Evolutionary conservation across 1,140 invertebrate species (phyloP).

Genomic region (Palaemon carinicauda): DNA sequence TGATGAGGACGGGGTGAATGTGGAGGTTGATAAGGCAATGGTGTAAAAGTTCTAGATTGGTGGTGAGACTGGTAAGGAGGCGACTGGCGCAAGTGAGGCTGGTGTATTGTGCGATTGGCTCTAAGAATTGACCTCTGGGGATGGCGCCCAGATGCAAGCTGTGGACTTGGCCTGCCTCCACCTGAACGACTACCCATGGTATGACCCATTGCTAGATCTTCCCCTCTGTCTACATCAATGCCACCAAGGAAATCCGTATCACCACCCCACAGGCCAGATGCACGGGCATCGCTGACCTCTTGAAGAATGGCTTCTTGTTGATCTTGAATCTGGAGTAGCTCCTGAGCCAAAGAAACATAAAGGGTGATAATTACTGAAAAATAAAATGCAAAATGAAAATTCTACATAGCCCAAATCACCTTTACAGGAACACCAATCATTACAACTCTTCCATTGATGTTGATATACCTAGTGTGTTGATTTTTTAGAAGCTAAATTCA

Average conservation of each 20-base stretch:
- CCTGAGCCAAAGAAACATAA: slow-evolving; percentile 17
- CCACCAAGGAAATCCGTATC: slow-evolving; percentile 9
- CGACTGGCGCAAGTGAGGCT: slow-evolving; percentile 32
- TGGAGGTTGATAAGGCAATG: slow-evolving; percentile 15
- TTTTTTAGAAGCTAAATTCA: too few relatives aligned
- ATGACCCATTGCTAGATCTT: not conserved
- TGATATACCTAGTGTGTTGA: too few relatives aligned
- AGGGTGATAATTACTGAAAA: not conserved
- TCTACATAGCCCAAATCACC: too few relatives aligned
- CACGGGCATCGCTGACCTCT: slow-evolving; percentile 51
- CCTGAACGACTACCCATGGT: not conserved
- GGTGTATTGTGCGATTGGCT: slow-evolving; percentile 35
- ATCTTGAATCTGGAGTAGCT: slow-evolving; percentile 56
- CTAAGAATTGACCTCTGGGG: slow-evolving; percentile 39
- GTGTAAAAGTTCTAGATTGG: not conserved
- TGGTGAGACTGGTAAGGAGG: slow-evolving; percentile 5
- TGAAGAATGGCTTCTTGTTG: slow-evolving; percentile 55
- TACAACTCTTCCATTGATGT: too few relatives aligned
- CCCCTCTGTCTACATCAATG: not conserved
- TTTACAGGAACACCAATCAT: too few relatives aligned
- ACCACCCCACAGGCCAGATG: slow-evolving; percentile 43
- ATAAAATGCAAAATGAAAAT: too few relatives aligned
- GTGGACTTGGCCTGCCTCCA: slow-evolving; percentile 4
- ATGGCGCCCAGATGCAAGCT: not conserved
- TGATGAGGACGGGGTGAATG: slow-evolving; percentile 41